A percentile compares a stretch with the other conserved stretches of the same genome.
phyloP scores from a whole-genome alignment of 2,113 vertebrate species.

The Oophaga pumilio region DNA sequence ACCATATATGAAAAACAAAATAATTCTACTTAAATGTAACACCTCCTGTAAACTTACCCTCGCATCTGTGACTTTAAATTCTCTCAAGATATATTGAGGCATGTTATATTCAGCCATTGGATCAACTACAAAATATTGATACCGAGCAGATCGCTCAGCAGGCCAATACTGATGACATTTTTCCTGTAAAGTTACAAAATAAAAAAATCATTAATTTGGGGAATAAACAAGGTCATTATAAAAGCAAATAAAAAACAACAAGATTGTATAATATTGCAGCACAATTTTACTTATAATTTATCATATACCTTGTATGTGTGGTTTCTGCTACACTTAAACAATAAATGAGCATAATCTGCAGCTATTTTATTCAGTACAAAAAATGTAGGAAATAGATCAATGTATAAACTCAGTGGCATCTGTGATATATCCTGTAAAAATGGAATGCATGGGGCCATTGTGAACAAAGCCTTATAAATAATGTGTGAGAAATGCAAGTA shows the following conservation, averaged over 20 bases:
- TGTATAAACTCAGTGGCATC: not conserved
- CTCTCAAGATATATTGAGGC: slow-evolving; percentile 96
- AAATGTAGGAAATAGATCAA: too few species aligned
- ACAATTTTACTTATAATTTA: too few species aligned
- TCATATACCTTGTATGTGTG: not conserved
- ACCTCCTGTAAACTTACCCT: slow-evolving; percentile 76
- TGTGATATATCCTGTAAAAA: not conserved
- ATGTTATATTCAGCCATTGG: slow-evolving; percentile 99
- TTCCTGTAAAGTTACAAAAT: slow-evolving; percentile 33
- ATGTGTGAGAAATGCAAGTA: not conserved
- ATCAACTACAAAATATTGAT: slow-evolving; percentile 98
- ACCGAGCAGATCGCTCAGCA: slow-evolving; percentile 90
- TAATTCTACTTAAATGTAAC: too few species aligned
- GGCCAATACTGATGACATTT: slow-evolving; percentile 88
- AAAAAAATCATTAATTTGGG: not conserved
- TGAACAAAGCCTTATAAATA: not conserved
- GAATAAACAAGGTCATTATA: not conserved
- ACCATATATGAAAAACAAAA: too few species aligned
- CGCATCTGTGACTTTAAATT: slow-evolving; percentile 98
- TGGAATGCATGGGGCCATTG: not conserved
- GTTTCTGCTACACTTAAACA: not conserved
- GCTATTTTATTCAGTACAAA: too few species aligned
- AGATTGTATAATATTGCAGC: too few species aligned
- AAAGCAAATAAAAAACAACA: not conserved
- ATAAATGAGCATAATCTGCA: not conserved